phyloP scores from a whole-genome alignment of 1,140 invertebrate genomes.

The Proales similis region DNA sequence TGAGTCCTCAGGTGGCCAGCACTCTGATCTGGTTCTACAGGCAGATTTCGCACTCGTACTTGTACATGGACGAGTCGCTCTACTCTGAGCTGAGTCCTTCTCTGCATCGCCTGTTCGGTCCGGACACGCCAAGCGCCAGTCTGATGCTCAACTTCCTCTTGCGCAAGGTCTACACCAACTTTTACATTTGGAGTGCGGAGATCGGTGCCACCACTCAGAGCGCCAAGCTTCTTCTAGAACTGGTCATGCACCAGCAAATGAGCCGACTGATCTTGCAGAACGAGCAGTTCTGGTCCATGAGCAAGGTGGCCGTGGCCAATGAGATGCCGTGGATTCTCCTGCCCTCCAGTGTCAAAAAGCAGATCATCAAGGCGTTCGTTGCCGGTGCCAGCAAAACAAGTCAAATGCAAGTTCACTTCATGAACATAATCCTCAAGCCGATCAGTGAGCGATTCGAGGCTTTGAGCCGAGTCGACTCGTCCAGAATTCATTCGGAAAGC shows the following conservation, averaged over 20 bases:
- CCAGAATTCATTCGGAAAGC: neutral
- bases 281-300: conserved; percentile 4
- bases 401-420: neutral
- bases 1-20: conserved; percentile 23
- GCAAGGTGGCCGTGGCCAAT: conserved; percentile 1
- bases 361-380: conserved; percentile 14
- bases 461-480: neutral
- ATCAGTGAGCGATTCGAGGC: neutral
- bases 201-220: conserved; percentile 2
- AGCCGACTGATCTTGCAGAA: neutral
- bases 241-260: neutral
- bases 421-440: neutral
- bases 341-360: conserved; percentile 6
- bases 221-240: conserved; percentile 16
- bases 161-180: conserved; percentile 19
- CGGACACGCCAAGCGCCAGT: neutral
- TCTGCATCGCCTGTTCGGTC: conserved; percentile 6
- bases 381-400: neutral
- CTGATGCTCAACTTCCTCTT: conserved; percentile 21
- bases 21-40: conserved; percentile 15
- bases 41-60: neutral
- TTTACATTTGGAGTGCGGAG: conserved; percentile 36
- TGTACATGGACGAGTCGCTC: conserved; percentile 14
- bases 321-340: conserved; percentile 19
- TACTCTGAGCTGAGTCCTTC: neutral